Evolutionary conservation across 1,140 invertebrate species (phyloP).

Genomic region (Potamilus streckersoni): DNA sequence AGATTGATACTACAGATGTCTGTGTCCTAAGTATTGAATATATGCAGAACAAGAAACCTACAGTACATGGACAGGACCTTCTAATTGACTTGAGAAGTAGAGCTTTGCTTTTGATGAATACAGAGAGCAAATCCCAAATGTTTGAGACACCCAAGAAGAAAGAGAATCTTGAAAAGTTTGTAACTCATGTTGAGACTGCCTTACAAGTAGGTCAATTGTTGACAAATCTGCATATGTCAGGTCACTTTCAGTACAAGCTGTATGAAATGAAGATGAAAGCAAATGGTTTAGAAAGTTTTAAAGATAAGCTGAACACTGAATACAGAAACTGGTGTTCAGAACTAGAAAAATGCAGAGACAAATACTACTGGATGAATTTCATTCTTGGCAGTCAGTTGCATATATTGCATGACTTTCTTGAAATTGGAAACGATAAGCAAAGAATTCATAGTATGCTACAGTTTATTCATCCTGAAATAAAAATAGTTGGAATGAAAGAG

Average conservation of each 20-base stretch:
- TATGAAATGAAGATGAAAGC: neutral
- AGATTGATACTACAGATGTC: constrained; percentile 1
- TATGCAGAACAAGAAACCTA: neutral
- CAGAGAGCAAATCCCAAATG: no score
- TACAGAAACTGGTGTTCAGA: neutral
- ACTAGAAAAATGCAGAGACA: neutral
- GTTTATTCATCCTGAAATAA: constrained; percentile 17
- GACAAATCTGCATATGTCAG: constrained; percentile 14
- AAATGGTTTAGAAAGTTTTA: neutral
- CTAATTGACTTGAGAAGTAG: constrained; percentile 31
- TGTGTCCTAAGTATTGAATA: constrained; percentile 7
- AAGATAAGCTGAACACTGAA: neutral
- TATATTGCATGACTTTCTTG: constrained; percentile 4
- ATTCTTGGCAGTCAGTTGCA: constrained; percentile 7
- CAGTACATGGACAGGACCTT: neutral
- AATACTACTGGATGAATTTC: constrained; percentile 28
- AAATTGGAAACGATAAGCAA: neutral
- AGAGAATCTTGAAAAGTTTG: constrained; percentile 27
- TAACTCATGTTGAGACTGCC: constrained; percentile 9
- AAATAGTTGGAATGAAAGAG: neutral
- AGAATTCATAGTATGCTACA: neutral
- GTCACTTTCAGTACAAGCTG: constrained; percentile 15
- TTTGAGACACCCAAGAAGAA: no score
- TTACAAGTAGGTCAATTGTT: constrained; percentile 8
- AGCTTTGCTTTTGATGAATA: no score